Evolutionary conservation across 2,888 invertebrate genomes (phyloP).

Genomic region (Eupeodes latifasciatus): DNA sequence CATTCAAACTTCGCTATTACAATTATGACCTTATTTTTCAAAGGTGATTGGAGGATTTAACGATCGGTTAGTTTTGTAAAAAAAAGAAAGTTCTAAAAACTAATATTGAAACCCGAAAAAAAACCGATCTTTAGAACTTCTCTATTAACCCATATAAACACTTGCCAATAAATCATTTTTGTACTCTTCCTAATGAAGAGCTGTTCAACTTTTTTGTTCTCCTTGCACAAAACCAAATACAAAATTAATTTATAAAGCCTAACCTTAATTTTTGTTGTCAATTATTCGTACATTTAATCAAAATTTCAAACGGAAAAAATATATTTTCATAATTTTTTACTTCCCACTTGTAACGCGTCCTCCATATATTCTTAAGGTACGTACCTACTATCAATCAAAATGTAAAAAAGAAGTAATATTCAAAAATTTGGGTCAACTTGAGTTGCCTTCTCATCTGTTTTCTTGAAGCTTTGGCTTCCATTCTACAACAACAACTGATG

Average conservation of each 20-base stretch:
- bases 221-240: not conserved
- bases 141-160: not conserved
- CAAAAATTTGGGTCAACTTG: constrained; percentile 59
- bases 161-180: not conserved
- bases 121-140: not conserved
- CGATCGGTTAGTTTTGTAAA: too few relatives aligned
- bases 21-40: too few relatives aligned
- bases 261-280: constrained; percentile 27
- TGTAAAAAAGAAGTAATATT: not conserved
- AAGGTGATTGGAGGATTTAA: too few relatives aligned
- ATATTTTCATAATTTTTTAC: not conserved
- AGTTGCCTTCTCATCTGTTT: constrained; percentile 31
- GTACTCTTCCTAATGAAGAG: constrained; percentile 2
- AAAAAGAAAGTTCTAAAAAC: constrained; percentile 21
- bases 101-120: not conserved
- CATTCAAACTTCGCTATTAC: too few relatives aligned
- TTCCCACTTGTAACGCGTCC: not conserved
- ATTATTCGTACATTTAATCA: constrained; percentile 14
- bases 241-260: constrained; percentile 21
- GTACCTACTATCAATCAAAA: constrained; percentile 29
- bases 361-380: too few relatives aligned
- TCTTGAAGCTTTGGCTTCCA: constrained; percentile 14
- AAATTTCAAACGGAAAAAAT: constrained; percentile 12
- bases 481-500: not conserved
- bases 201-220: not conserved